phyloP scores from a whole-genome alignment of 2,797 vertebrate genomes.

The Lepus townsendii region DNA sequence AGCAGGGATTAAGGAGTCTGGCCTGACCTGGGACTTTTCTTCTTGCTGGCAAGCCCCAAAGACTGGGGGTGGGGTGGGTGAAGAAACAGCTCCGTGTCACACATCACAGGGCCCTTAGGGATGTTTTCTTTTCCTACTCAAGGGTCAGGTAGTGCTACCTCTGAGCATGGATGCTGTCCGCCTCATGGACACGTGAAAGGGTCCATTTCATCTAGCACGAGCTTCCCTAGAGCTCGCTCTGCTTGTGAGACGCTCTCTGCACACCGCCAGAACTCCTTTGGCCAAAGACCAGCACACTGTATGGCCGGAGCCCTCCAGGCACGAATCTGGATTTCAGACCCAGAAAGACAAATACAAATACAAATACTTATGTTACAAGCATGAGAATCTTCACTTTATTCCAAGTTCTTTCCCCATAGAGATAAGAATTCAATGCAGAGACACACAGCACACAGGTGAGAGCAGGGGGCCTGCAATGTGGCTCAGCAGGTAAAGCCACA shows the following conservation, averaged over 20 bases:
- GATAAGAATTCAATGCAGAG: too few species aligned
- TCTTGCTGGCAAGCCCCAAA: neutral
- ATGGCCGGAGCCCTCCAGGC: neutral
- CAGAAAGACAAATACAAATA: neutral
- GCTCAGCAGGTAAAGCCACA: too few species aligned
- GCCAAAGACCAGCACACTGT: neutral
- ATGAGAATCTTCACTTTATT: too few species aligned
- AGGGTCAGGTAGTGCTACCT: neutral
- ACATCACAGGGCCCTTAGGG: neutral
- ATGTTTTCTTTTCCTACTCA: neutral
- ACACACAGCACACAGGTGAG: too few species aligned
- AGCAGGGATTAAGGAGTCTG: neutral
- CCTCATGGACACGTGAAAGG: neutral
- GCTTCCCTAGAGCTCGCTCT: neutral
- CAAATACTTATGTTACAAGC: too few species aligned
- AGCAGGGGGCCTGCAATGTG: too few species aligned
- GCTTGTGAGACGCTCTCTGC: neutral
- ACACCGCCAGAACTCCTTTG: neutral
- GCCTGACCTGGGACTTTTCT: neutral
- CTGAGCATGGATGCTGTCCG: neutral
- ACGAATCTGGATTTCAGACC: neutral
- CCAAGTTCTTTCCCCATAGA: too few species aligned
- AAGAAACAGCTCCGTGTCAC: neutral
- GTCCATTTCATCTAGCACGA: neutral
- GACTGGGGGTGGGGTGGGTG: too few species aligned